Base-by-base conservation (phyloP, 2,797 vertebrate species). In the Bradypodion ventrale region DNA sequence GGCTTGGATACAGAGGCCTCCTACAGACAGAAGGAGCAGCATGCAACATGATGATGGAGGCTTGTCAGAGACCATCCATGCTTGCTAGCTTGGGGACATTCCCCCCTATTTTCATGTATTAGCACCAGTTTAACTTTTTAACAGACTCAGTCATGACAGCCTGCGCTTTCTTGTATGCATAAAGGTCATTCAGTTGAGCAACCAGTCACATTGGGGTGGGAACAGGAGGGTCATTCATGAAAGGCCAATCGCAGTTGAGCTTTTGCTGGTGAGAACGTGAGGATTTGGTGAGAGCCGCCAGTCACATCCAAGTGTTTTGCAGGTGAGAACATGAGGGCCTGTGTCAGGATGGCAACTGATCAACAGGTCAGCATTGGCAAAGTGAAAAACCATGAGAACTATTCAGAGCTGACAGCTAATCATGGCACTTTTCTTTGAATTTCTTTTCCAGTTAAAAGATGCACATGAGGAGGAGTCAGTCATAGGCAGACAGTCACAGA, bases 301-400 rank as follows among this genome's bases (percentile, higher is more conserved):
- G 73, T 90, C 86, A 82, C 70, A 62, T 89, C 83, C 77, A 88
- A 86, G 78, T 65, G 49, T 10, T 40, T 19, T 62, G 81, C 80
- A 2, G 19, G 89, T 81, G 63, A 88, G 77, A 91, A 84, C 75
- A 73, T 74, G 82, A 90, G 85, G 83, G 0, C 0, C 40, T 0
- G 87, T 37, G 15, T 52, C 76, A 70, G 42, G 76, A 82, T 35
- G 75, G 75, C 83, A 87, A 85, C 87, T 90, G 88, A 52, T 87
- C 84, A 75, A 87, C 49, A 83, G 86, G 37, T 91, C 83, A 87
- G 85, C 85, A 90, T 90, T 63, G 37, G 78, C 16, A 40, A 15
- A n/a, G 84, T 35, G 63, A 86, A 78, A 85, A 82, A 66, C 75
- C 90, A 85, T 1, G 63, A 89, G 23, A 46, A 32, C 9, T 80